Evolutionary conservation across 1,140 invertebrate genomes (phyloP).

Genomic region (Bombus breviceps): DNA sequence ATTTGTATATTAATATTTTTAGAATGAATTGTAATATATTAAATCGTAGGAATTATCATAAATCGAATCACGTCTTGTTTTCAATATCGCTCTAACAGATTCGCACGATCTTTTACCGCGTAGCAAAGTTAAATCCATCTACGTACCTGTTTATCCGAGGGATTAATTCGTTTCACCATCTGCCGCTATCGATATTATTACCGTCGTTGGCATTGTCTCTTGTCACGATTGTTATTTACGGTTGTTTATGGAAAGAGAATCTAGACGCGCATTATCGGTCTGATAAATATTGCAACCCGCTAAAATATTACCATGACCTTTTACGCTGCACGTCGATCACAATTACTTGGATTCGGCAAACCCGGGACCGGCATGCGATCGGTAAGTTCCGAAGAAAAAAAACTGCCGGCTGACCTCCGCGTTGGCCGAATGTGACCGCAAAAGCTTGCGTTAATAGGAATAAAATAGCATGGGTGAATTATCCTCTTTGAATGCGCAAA

Average conservation of each 20-base stretch:
- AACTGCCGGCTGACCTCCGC: background rate
- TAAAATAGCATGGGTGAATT: constrained; percentile 65
- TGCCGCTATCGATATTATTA: constrained; percentile 11
- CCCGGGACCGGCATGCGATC: background rate
- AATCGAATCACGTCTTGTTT: background rate
- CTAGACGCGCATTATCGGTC: background rate
- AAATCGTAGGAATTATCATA: background rate
- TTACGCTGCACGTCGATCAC: no score
- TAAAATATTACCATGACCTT: background rate
- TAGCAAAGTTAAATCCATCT: background rate
- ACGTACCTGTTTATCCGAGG: background rate
- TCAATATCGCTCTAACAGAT: background rate
- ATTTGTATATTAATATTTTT: background rate
- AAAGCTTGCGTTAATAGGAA: constrained; percentile 51
- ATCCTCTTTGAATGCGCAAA: constrained; percentile 64
- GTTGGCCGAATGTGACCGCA: background rate
- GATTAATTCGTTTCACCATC: background rate
- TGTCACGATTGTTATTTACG: constrained; percentile 11
- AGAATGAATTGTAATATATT: background rate
- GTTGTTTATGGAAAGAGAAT: background rate
- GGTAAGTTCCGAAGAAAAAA: background rate
- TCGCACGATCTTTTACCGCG: background rate
- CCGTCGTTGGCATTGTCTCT: background rate
- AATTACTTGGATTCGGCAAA: no score
- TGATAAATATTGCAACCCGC: background rate